Conservation (phyloP, 2,113 vertebrate species). For the Chaenogobius annularis region DNA sequence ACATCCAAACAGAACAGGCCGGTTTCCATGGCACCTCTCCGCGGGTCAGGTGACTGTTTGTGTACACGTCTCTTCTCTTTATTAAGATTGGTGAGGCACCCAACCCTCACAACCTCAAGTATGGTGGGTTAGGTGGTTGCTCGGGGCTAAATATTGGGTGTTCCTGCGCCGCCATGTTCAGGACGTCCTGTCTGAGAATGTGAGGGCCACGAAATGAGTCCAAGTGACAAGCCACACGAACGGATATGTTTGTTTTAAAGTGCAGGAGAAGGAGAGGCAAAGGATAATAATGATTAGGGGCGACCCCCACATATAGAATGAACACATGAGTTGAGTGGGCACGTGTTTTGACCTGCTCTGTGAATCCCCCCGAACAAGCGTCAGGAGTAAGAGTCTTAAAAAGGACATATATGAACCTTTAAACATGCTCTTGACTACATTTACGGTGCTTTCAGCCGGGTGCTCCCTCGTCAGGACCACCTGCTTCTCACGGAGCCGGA, state of each 20-base stretch:
- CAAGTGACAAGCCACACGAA: constrained; percentile 43
- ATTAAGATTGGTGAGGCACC: constrained; percentile 41
- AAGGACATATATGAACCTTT: too few relatives aligned
- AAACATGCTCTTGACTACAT: too few relatives aligned
- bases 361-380: too few relatives aligned
- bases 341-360: too few relatives aligned
- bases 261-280: constrained; percentile 65
- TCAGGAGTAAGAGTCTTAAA: too few relatives aligned
- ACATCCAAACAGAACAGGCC: constrained; percentile 50
- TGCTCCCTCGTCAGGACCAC: too few relatives aligned
- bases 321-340: too few relatives aligned
- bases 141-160: constrained; percentile 55
- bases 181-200: constrained; percentile 2
- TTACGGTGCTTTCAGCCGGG: too few relatives aligned
- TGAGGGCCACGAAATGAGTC: constrained; percentile 21
- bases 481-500: too few relatives aligned
- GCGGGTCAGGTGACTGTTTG: constrained; percentile 46
- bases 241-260: constrained; percentile 61
- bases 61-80: constrained; percentile 48
- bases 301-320: background rate
- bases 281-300: constrained; percentile 67
- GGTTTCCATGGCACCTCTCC: constrained; percentile 47
- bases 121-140: too few relatives aligned
- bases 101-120: constrained; percentile 21
- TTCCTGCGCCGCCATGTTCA: constrained; percentile 25